Conservation (phyloP, 2,113 vertebrate species). For the Planiliza haematocheilus region DNA sequence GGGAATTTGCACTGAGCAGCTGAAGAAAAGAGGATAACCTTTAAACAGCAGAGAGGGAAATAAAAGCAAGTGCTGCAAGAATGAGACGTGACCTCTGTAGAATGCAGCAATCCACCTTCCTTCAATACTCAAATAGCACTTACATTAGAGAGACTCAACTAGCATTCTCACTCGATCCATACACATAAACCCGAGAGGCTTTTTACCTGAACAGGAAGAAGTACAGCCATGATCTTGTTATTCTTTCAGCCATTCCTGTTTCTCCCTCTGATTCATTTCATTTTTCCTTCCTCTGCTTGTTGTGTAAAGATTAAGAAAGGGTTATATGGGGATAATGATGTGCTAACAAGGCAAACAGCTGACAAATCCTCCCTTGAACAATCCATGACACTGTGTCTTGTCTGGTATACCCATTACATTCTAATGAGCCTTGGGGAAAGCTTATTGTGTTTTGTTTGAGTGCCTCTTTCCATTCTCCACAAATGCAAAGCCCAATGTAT, state of each 20-base stretch:
- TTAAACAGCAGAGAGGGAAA: slow-evolving; percentile 29
- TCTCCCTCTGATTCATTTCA: slow-evolving; percentile 13
- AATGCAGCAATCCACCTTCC: slow-evolving; percentile 17
- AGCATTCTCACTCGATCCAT: slow-evolving; percentile 19
- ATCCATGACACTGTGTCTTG: slow-evolving; percentile 26
- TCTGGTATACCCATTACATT: slow-evolving; percentile 52
- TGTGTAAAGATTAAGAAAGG: slow-evolving; percentile 21
- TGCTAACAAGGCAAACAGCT: slow-evolving; percentile 36
- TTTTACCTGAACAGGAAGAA: slow-evolving; percentile 32
- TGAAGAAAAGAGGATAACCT: slow-evolving; percentile 27
- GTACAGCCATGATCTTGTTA: slow-evolving; percentile 40
- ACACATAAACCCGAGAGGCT: slow-evolving; percentile 30
- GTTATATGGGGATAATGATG: slow-evolving; percentile 28
- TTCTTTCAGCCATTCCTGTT: slow-evolving; percentile 27
- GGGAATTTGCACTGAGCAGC: not conserved
- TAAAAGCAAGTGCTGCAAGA: slow-evolving; percentile 38
- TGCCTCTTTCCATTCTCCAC: slow-evolving; percentile 51
- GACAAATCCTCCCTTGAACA: slow-evolving; percentile 39
- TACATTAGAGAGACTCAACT: slow-evolving; percentile 40
- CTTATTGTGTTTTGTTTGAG: slow-evolving; percentile 42
- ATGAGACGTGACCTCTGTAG: slow-evolving; percentile 38
- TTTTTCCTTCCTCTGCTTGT: slow-evolving; percentile 11
- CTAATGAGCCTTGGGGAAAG: slow-evolving; percentile 64
- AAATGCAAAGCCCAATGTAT: slow-evolving; percentile 44
- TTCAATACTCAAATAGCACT: slow-evolving; percentile 42